Conservation (phyloP, 2,888 invertebrate genomes). For the Apotomis capreana region DNA sequence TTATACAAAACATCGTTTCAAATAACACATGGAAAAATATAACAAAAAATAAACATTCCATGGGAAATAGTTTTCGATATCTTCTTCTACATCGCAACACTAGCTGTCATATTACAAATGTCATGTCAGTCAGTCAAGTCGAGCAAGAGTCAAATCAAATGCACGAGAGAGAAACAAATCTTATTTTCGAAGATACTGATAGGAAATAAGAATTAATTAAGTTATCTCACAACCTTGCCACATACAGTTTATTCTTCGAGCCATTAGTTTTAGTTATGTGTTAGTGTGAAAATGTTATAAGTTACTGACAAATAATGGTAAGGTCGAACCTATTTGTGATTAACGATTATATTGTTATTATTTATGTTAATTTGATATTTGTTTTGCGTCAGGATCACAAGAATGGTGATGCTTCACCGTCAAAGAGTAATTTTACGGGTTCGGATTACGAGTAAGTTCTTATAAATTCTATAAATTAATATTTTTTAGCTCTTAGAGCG, state of each 20-base stretch:
- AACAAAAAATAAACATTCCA: neutral
- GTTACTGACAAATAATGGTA: conserved; percentile 30
- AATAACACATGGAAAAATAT: neutral
- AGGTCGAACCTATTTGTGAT: conserved; percentile 13
- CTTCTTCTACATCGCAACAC: neutral
- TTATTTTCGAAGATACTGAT: conserved; percentile 14
- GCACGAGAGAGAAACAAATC: conserved; percentile 22
- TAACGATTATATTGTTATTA: conserved; percentile 7
- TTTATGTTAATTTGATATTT: conserved; percentile 23
- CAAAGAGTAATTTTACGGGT: conserved; percentile 56
- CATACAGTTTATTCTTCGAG: neutral
- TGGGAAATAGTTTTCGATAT: neutral
- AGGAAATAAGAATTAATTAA: conserved; percentile 14
- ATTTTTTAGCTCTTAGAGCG: too few species aligned
- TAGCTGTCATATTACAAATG: conserved; percentile 18
- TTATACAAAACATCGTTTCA: too few species aligned
- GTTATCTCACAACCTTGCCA: conserved; percentile 23
- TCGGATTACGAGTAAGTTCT: conserved; percentile 71
- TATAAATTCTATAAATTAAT: too few species aligned
- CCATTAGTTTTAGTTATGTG: neutral
- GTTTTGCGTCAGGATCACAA: conserved; percentile 38
- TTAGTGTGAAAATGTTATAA: conserved; percentile 28
- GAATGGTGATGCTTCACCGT: conserved; percentile 50
- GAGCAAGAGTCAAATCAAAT: conserved; percentile 27
- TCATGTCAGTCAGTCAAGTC: conserved; percentile 7